These are phyloP conservation scores for Nemoura dubitans DNA, from an alignment of 2,888 invertebrate genomes.

Conservation along the genomic window DNA sequence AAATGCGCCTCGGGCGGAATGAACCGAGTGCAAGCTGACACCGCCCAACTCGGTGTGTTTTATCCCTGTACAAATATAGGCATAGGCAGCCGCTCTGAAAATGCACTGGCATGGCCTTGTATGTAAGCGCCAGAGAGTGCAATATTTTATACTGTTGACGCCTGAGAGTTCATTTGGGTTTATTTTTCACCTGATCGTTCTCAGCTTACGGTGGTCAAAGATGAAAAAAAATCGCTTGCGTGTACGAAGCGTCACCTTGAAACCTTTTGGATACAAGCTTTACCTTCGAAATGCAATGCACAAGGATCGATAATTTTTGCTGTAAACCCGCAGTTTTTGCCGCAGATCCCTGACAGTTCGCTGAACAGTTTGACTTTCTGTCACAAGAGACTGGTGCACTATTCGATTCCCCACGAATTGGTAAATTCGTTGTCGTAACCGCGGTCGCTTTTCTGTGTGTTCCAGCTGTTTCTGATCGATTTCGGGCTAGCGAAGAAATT, in stretches of 20 bases:
- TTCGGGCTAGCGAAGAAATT: slow-evolving; percentile 99
- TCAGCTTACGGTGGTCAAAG: background rate
- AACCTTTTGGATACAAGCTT: background rate
- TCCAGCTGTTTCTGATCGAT: slow-evolving; percentile 93
- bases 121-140: background rate
- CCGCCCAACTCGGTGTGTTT: background rate
- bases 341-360: background rate
- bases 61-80: background rate
- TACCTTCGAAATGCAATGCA: background rate
- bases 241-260: background rate
- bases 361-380: too few relatives aligned
- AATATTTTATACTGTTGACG: background rate
- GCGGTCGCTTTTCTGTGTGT: slow-evolving; percentile 38
- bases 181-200: background rate
- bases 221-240: background rate
- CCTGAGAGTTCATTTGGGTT: background rate
- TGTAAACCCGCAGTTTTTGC: background rate
- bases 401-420: too few relatives aligned
- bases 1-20: too few relatives aligned
- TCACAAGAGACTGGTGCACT: too few relatives aligned
- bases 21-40: too few relatives aligned
- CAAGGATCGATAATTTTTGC: background rate
- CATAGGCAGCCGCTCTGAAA: background rate
- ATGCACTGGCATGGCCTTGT: background rate
- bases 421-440: too few relatives aligned